Evolutionary conservation across 30 jellyfish, hydroid and myxozoan genomes (phyloP), one percentile per base, ranked within the genome.

Genomic region (Clytia hemisphaerica): DNA sequence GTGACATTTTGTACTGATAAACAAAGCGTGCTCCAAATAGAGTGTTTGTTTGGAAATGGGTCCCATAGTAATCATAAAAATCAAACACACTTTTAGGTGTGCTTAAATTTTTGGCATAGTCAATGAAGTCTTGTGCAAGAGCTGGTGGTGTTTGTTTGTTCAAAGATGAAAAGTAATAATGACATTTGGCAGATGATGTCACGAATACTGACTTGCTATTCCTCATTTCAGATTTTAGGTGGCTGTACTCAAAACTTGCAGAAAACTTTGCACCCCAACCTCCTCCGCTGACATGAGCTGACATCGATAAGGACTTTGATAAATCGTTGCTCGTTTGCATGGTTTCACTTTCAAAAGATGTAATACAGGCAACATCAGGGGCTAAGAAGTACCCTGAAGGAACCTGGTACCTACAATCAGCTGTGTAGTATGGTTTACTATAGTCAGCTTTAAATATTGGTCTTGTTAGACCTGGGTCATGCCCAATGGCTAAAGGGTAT

Each of bases 401-500:
- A 31, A 78, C 10, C 36, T 14, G 18, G 65, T 64, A 78, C 30
- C 77, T 76, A 50, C 92, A 67, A 49, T 78, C 92, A 12, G 83
- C 83, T 3, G 92, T 66, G 30, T 37, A 72, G 58, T 44, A 37
- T 21, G 40, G 28, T 38, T 28, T 30, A 0, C 71, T 25, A 37
- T 78, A 78, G 54, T 78, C 92, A 53, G 67, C 34, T 30, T 27
- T 53, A 57, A 78, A 78, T 21, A 78, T 67, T 22, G 92, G 92
- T 27, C 69, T 37, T 7, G 92, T 78, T 33, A 78, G 77, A 49
- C 92, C 92, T 7, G 92, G 92, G 34, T 78, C 92, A 18, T 78
- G 92, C n/a, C 92, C 92, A 10, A 60, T 63, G 19, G 82, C 83
- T 40, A 67, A 4, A 7, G 92, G 92, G 34, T 78, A 66, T 4